Evolutionary conservation across 1,140 invertebrate species (phyloP).

Genomic region (Lucilia sericata): DNA sequence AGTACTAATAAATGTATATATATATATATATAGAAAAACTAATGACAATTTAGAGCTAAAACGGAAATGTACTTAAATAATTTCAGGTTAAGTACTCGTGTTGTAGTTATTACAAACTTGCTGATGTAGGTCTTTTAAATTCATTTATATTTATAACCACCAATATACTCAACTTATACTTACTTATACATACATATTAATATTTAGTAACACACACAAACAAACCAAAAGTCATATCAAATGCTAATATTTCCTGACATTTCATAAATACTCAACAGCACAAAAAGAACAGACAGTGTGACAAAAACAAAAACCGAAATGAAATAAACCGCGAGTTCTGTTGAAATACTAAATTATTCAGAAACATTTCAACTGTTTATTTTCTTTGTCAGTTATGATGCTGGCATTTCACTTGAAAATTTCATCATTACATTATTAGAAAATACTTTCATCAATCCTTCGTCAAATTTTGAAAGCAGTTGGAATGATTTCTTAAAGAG

Average conservation of each 20-base stretch:
- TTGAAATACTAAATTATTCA: too few species aligned
- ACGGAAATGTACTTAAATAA: neutral
- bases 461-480: too few species aligned
- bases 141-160: neutral
- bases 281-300: neutral
- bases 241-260: constrained; percentile 17
- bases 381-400: too few species aligned
- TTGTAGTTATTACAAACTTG: constrained; percentile 3
- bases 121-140: constrained; percentile 16
- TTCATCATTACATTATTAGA: too few species aligned
- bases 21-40: neutral
- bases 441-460: too few species aligned
- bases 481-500: too few species aligned
- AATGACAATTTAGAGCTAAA: constrained; percentile 12
- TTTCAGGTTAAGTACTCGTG: neutral
- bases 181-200: neutral
- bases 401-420: too few species aligned
- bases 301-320: neutral
- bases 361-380: too few species aligned
- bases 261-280: neutral
- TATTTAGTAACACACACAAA: neutral
- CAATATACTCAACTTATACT: neutral
- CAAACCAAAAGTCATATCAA: neutral
- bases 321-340: too few species aligned
- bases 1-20: too few species aligned